phyloP scores from a whole-genome alignment of 2,888 invertebrate species.

The Rhingia rostrata region DNA sequence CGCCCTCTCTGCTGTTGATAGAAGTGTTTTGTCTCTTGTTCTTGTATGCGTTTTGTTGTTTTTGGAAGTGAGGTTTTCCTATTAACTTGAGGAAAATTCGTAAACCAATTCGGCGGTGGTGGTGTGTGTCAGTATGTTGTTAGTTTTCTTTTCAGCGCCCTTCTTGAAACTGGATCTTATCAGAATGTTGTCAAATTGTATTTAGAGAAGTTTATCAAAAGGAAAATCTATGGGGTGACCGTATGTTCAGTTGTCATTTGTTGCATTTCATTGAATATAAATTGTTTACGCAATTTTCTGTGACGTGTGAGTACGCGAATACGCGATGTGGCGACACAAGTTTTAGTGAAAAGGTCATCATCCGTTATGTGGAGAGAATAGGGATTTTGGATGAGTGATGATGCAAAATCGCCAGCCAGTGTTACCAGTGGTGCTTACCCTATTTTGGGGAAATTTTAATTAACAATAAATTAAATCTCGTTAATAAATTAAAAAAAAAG shows the following conservation, averaged over 20 bases:
- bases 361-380: conserved; percentile 29
- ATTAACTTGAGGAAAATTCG: not conserved
- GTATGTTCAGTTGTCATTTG: not conserved
- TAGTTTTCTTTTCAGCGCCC: not conserved
- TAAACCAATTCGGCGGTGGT: not conserved
- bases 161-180: conserved; percentile 16
- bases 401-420: conserved; percentile 29
- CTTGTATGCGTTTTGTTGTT: not conserved
- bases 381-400: not conserved
- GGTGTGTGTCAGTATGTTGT: not conserved
- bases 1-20: not conserved
- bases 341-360: conserved; percentile 44
- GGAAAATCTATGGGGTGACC: not conserved
- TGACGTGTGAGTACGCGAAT: not conserved
- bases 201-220: conserved; percentile 10
- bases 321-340: not conserved
- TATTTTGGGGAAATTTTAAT: conserved; percentile 1
- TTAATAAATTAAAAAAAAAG: conserved; percentile 22
- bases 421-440: conserved; percentile 12
- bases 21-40: not conserved
- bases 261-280: not conserved
- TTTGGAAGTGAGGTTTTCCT: conserved; percentile 4
- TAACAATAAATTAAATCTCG: not conserved
- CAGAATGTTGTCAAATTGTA: conserved; percentile 23
- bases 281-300: not conserved